These are phyloP conservation scores for Glandiceps talaboti DNA, from an alignment of 53 echinoderm and acorn worm genomes.

Conservation along the genomic window DNA sequence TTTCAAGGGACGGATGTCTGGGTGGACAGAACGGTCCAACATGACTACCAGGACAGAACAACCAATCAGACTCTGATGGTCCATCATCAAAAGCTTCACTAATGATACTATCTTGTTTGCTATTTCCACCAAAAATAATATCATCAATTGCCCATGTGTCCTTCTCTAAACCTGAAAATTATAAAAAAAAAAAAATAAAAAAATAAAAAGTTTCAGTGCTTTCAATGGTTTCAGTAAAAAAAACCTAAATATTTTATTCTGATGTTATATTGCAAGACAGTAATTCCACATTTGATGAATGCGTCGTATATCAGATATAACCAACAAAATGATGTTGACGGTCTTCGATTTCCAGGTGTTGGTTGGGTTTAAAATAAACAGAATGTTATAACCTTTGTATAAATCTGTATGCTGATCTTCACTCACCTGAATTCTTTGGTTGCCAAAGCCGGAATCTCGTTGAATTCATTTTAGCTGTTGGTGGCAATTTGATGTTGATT, in stretches of 20 bases:
- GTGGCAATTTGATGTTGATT: constrained; percentile 42
- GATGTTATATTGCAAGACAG: too few species aligned
- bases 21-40: constrained; percentile 20
- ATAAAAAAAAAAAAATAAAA: too few species aligned
- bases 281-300: too few species aligned
- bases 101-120: constrained; percentile 38
- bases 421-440: constrained; percentile 35
- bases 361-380: too few species aligned
- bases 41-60: constrained; percentile 59
- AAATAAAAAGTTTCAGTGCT: too few species aligned
- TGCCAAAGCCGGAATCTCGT: constrained; percentile 97
- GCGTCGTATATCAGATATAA: too few species aligned
- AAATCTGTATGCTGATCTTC: too few species aligned
- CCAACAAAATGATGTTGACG: too few species aligned
- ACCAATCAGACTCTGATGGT: constrained; percentile 41
- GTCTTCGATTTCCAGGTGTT: too few species aligned
- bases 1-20: background rate
- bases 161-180: constrained; percentile 11
- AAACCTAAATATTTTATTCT: too few species aligned
- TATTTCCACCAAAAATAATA: constrained; percentile 72
- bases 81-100: constrained; percentile 37
- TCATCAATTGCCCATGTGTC: constrained; percentile 68
- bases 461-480: constrained; percentile 41
- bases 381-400: too few species aligned
- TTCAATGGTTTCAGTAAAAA: too few species aligned